These are phyloP conservation scores for Clanis bilineata DNA, from an alignment of 2,888 invertebrate genomes.

Conservation along the genomic window DNA sequence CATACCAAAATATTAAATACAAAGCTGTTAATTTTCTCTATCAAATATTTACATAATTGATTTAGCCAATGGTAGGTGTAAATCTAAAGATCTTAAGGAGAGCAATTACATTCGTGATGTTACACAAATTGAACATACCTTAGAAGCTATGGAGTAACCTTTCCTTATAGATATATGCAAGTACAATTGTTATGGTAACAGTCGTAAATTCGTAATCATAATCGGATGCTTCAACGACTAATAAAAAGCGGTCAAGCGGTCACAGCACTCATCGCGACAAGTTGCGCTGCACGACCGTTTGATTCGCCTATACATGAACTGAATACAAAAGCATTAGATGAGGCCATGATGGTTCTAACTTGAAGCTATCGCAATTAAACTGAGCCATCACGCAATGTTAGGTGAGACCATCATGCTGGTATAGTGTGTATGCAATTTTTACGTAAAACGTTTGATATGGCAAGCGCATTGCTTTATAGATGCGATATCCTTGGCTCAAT, in stretches of 20 bases:
- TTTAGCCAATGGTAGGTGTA: too few relatives aligned
- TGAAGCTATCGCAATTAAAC: slow-evolving; percentile 1
- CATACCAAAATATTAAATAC: too few relatives aligned
- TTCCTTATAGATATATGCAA: neutral
- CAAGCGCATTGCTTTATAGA: neutral
- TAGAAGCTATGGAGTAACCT: neutral
- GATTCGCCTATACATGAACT: slow-evolving; percentile 9
- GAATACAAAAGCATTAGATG: slow-evolving; percentile 7
- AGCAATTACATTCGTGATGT: neutral
- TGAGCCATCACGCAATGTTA: neutral
- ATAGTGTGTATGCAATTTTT: neutral
- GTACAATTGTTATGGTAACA: slow-evolving; percentile 20
- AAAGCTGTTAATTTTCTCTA: too few relatives aligned
- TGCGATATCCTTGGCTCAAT: neutral
- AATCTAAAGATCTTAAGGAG: too few relatives aligned
- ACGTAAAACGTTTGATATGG: neutral
- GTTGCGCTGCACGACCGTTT: slow-evolving; percentile 12
- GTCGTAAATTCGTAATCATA: slow-evolving; percentile 5
- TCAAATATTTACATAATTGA: too few relatives aligned
- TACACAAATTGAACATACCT: neutral
- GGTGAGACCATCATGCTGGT: neutral
- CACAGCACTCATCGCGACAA: slow-evolving; percentile 23
- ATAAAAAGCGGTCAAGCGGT: slow-evolving; percentile 31
- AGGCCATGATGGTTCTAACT: neutral
- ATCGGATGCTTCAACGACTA: slow-evolving; percentile 20